A percentile compares a stretch with the other conserved stretches of the same genome.
phyloP scores from a whole-genome alignment of 2,113 vertebrate species.

The Eurystomus gularis region DNA sequence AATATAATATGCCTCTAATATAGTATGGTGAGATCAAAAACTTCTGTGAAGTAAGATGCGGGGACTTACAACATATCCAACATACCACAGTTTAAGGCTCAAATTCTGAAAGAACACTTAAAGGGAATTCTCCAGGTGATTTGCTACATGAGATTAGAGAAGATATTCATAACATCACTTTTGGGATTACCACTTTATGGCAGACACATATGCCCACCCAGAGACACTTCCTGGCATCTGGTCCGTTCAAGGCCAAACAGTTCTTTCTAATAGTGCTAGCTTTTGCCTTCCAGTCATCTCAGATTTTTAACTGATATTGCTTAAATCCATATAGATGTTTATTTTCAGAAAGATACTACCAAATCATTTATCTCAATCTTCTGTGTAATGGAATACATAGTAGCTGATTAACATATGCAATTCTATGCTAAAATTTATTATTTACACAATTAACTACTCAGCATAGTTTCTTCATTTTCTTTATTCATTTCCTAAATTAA shows the following conservation, averaged over 20 bases:
- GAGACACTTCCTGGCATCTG: neutral
- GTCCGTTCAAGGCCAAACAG: neutral
- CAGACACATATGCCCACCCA: neutral
- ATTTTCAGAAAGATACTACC: neutral
- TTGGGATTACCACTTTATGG: neutral
- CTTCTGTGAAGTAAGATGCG: neutral
- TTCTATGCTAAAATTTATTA: constrained; percentile 6
- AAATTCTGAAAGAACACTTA: neutral
- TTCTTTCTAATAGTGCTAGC: neutral
- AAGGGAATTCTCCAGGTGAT: neutral
- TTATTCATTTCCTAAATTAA: neutral
- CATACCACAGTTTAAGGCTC: neutral
- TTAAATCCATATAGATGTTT: neutral
- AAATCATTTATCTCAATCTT: neutral
- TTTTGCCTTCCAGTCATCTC: neutral
- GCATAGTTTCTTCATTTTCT: neutral
- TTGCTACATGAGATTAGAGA: neutral
- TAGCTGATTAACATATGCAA: neutral
- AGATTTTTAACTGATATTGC: neutral
- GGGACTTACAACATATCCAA: neutral
- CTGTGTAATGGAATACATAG: neutral
- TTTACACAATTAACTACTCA: constrained; percentile 6
- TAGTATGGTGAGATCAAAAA: neutral
- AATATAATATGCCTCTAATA: neutral
- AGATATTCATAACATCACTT: neutral